Conservation (phyloP, 2,113 vertebrate species). For the Athene cunicularia region DNA sequence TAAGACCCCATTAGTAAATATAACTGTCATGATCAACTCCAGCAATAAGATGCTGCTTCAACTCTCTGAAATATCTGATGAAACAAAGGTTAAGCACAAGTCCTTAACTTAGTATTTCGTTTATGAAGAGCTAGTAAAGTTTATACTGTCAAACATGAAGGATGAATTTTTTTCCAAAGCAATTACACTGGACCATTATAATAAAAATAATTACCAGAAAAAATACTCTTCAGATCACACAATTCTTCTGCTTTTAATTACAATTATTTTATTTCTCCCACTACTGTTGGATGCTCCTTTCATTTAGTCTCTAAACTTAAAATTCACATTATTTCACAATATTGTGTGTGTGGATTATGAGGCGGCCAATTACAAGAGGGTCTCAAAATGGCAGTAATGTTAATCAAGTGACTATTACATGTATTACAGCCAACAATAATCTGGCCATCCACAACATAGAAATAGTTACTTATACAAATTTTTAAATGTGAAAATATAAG, state of each 20-base stretch:
- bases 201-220: not conserved
- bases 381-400: not conserved
- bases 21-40: not conserved
- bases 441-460: not conserved
- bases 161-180: not conserved
- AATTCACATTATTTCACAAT: not conserved
- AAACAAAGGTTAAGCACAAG: not conserved
- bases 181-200: not conserved
- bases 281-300: not conserved
- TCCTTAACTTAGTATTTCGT: not conserved
- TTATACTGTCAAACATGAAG: not conserved
- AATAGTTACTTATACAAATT: not conserved
- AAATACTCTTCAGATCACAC: not conserved
- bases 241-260: not conserved
- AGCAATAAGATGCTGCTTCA: not conserved
- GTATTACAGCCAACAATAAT: not conserved
- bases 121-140: not conserved
- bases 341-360: not conserved
- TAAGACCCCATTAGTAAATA: not conserved
- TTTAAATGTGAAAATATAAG: not conserved
- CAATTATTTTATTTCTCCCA: not conserved
- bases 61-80: not conserved
- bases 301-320: not conserved
- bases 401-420: not conserved
- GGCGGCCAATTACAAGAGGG: not conserved